Evolutionary conservation across 2,797 vertebrate genomes (phyloP).

Genomic region (Aselliscus stoliczkanus): DNA sequence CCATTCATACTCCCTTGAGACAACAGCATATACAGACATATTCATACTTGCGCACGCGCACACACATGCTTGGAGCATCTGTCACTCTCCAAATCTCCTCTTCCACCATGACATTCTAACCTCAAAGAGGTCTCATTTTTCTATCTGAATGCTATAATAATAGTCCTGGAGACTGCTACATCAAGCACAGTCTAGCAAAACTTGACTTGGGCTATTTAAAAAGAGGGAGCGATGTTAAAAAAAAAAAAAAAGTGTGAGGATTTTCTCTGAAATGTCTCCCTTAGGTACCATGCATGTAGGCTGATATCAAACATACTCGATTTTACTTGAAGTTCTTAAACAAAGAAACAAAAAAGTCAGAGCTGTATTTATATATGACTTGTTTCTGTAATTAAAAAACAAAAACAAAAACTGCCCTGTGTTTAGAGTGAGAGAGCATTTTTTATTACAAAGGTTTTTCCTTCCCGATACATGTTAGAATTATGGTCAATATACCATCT

Average conservation of each 20-base stretch:
- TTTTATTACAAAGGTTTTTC: neutral
- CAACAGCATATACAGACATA: accelerated
- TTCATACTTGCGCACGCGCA: no score
- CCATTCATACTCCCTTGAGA: neutral
- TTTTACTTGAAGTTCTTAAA: neutral
- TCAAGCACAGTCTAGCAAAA: neutral
- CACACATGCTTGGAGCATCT: neutral
- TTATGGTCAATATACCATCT: neutral
- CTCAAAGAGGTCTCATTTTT: neutral
- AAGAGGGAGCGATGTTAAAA: neutral
- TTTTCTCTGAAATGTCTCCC: neutral
- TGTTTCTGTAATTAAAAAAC: neutral
- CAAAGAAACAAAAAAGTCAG: neutral
- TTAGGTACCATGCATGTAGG: neutral
- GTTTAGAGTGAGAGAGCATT: neutral
- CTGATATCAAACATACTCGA: neutral
- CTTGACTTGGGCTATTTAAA: neutral
- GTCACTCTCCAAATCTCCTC: neutral
- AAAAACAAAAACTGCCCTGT: neutral
- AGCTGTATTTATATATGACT: neutral
- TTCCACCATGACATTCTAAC: neutral
- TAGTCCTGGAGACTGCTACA: neutral
- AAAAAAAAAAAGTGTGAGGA: neutral
- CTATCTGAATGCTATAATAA: neutral
- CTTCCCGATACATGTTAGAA: neutral